phyloP scores from a whole-genome alignment of 1,140 invertebrate genomes.

The Scaptomyza graminum region DNA sequence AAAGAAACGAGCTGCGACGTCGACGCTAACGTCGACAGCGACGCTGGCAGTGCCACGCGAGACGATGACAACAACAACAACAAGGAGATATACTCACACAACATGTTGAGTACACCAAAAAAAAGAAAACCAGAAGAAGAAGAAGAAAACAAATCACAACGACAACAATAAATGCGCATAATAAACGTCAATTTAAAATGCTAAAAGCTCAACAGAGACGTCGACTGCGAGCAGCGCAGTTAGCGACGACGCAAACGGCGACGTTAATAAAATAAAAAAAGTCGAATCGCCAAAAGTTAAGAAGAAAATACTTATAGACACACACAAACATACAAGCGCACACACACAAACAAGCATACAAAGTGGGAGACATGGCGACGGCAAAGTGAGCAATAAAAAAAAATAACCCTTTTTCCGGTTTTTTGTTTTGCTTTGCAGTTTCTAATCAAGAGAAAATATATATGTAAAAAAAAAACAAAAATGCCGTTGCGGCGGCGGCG shows the following conservation, averaged over 20 bases:
- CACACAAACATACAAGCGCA: constrained; percentile 25
- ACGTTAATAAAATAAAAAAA: constrained; percentile 72
- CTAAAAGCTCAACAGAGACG: constrained; percentile 64
- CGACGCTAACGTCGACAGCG: constrained; percentile 46
- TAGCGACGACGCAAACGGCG: constrained; percentile 53
- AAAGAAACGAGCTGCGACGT: constrained; percentile 67
- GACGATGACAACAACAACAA: constrained; percentile 66
- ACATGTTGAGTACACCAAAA: constrained; percentile 72
- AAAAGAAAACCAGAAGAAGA: constrained; percentile 10
- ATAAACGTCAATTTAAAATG: constrained; percentile 82
- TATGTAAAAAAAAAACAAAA: constrained; percentile 55
- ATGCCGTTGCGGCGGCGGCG: constrained; percentile 33
- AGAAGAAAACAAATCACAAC: constrained; percentile 5
- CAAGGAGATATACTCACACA: constrained; percentile 41
- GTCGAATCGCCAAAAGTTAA: constrained; percentile 76
- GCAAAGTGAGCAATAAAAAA: constrained; percentile 68
- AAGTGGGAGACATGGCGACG: constrained; percentile 45
- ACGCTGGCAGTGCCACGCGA: constrained; percentile 38
- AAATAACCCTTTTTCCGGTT: constrained; percentile 82
- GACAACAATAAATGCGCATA: constrained; percentile 59
- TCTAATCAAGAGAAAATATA: constrained; percentile 74
- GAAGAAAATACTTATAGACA: constrained; percentile 66
- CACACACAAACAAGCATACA: constrained; percentile 48
- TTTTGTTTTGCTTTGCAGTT: constrained; percentile 80
- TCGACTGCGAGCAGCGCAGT: constrained; percentile 44